Evolutionary conservation across 2,113 vertebrate genomes (phyloP).

Genomic region (Lates calcarifer): DNA sequence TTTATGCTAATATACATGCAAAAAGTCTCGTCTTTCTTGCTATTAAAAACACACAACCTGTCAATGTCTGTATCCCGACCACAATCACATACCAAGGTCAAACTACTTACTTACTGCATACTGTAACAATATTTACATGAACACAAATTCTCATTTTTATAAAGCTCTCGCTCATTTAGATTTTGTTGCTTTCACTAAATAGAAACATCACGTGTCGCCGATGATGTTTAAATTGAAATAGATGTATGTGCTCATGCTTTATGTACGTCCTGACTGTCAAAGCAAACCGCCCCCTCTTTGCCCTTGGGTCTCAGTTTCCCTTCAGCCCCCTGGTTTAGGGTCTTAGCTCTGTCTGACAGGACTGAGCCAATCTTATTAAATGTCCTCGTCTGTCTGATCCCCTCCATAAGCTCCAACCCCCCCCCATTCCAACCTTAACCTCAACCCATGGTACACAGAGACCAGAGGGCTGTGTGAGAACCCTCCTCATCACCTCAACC

Average conservation of each 20-base stretch:
- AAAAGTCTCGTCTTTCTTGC: too few relatives aligned
- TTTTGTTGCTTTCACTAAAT: background rate
- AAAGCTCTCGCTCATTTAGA: background rate
- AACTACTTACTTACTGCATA: background rate
- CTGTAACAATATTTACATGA: too few relatives aligned
- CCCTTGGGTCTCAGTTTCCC: conserved; percentile 32
- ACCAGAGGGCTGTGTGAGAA: background rate
- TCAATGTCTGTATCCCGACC: too few relatives aligned
- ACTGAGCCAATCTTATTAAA: conserved; percentile 61
- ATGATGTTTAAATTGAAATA: background rate
- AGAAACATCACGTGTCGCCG: background rate
- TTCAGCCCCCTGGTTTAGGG: background rate
- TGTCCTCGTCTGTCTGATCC: conserved; percentile 49
- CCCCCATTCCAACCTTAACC: background rate
- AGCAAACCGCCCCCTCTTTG: background rate
- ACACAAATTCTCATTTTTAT: background rate
- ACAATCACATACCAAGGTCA: background rate
- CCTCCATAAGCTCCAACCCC: conserved; percentile 27
- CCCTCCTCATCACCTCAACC: background rate
- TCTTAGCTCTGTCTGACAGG: conserved; percentile 41
- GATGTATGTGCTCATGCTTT: background rate
- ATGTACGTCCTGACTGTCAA: background rate
- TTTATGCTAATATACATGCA: too few relatives aligned
- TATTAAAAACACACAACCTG: too few relatives aligned
- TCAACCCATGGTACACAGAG: background rate